Conservation (phyloP, 2,888 invertebrate species). For the Muscina levida region DNA sequence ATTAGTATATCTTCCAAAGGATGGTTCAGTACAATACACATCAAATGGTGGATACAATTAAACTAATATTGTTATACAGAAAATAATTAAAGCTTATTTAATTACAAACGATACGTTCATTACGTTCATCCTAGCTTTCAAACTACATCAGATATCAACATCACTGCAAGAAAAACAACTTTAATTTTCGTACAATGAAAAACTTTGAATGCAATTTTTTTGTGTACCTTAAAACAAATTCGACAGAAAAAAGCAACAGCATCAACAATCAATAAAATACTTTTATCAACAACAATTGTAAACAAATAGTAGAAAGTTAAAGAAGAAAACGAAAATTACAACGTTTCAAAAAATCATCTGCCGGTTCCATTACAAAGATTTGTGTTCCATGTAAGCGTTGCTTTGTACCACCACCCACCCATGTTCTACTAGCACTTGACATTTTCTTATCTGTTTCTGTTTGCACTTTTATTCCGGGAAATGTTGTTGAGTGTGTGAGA, state of each 20-base stretch:
- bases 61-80: no score
- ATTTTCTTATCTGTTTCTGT: slow-evolving; percentile 37
- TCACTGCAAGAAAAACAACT: slow-evolving; percentile 5
- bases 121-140: no score
- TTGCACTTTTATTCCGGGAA: slow-evolving; percentile 27
- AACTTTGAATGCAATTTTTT: slow-evolving; percentile 23
- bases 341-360: not conserved
- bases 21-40: no score
- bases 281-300: not conserved
- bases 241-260: slow-evolving; percentile 3
- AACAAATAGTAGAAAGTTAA: not conserved
- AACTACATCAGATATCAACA: not conserved
- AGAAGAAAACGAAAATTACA: no score
- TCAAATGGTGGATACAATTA: no score
- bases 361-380: not conserved
- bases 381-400: not conserved
- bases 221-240: slow-evolving; percentile 8
- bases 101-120: no score
- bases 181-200: not conserved
- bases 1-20: no score
- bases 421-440: not conserved
- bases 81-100: no score
- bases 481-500: not conserved
- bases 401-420: not conserved
- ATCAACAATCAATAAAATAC: slow-evolving; percentile 24